phyloP scores from a whole-genome alignment of 2,113 vertebrate species.

The Sinocyclocheilus rhinocerous region DNA sequence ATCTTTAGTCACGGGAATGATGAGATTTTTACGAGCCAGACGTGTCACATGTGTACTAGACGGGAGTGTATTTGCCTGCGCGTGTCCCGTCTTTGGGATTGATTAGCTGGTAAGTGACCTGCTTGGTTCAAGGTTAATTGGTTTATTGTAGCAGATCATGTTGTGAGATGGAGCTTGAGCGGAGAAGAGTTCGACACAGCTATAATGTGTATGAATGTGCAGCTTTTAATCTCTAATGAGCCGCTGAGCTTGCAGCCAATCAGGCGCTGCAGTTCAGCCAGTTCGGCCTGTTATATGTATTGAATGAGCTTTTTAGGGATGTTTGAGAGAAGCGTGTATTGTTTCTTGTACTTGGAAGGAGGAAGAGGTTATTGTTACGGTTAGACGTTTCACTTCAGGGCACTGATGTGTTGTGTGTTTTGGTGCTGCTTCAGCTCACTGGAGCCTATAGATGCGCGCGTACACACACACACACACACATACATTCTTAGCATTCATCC shows the following conservation, averaged over 20 bases:
- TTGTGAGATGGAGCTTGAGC: conserved; percentile 17
- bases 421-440: conserved; percentile 26
- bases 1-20: conserved; percentile 43
- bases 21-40: conserved; percentile 25
- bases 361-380: not conserved
- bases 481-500: not conserved
- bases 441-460: not conserved
- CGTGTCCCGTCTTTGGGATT: conserved; percentile 1
- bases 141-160: conserved; percentile 45
- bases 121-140: conserved; percentile 52
- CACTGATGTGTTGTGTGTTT: not conserved
- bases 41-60: not conserved
- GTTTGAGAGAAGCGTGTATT: not conserved
- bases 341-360: not conserved
- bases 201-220: conserved; percentile 1
- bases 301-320: conserved; percentile 23
- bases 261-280: not conserved
- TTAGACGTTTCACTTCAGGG: conserved; percentile 17
- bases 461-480: not conserved
- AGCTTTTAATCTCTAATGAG: not conserved
- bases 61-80: not conserved
- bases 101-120: conserved; percentile 42
- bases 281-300: conserved; percentile 21
- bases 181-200: conserved; percentile 9
- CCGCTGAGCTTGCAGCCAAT: conserved; percentile 22